These are phyloP conservation scores for Adelphocoris suturalis DNA, from an alignment of 2,888 invertebrate genomes.

Conservation along the genomic window DNA sequence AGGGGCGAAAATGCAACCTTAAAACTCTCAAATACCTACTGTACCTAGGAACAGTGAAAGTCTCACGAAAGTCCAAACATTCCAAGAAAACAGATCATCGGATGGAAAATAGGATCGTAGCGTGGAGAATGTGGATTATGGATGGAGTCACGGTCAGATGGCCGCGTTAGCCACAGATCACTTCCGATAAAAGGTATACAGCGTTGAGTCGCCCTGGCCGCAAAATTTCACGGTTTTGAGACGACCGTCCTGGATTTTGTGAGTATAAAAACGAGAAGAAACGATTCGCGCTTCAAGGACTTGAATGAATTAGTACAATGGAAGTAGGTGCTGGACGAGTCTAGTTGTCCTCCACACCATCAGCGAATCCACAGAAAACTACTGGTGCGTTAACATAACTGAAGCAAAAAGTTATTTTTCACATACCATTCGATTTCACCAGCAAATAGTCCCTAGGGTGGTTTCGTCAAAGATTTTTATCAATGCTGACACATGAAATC, in stretches of 20 bases:
- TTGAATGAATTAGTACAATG: too few species aligned
- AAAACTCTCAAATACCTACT: not conserved
- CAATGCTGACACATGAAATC: too few species aligned
- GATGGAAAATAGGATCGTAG: not conserved
- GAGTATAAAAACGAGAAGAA: too few species aligned
- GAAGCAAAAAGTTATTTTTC: too few species aligned
- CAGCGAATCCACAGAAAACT: too few species aligned
- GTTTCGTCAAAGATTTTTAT: too few species aligned
- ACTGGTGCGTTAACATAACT: too few species aligned
- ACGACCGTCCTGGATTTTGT: not conserved
- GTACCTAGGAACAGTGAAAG: not conserved
- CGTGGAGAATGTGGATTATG: not conserved
- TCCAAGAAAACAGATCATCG: conserved; percentile 23
- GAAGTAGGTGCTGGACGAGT: too few species aligned
- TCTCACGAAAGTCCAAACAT: not conserved
- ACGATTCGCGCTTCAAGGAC: too few species aligned
- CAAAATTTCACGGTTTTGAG: not conserved
- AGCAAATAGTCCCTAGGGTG: too few species aligned
- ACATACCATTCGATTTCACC: too few species aligned
- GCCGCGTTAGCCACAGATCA: not conserved
- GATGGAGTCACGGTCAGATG: not conserved
- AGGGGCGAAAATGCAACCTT: not conserved
- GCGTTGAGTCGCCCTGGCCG: not conserved
- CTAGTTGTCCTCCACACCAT: too few species aligned
- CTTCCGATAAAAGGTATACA: not conserved